Base-by-base conservation (phyloP, 2,888 invertebrate genomes). In the Vandiemenella viatica region DNA sequence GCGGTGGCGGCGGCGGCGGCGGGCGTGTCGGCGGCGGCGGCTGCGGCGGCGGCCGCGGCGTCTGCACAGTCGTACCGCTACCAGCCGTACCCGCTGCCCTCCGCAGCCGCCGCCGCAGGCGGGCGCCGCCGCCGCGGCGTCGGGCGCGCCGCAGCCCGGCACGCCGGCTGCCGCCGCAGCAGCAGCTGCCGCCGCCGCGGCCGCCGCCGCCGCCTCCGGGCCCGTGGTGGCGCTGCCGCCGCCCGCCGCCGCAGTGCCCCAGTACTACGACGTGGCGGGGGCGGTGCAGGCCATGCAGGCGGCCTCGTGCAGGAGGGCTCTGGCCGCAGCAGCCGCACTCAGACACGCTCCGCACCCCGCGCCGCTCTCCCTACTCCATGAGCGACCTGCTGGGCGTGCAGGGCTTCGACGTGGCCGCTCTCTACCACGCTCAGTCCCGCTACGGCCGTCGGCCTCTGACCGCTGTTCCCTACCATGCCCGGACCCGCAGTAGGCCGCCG, bases 301-400 rank as follows among this genome's bases (percentile, higher is more conserved):
- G 23, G 53, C 53, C 5, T 49, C 53, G 20, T 69, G 68, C 58
- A 73, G 72, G 61, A 63, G 73, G 57, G 68, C 71, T 53, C 66
- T 79, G 66, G 71, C 80, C 61, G 71, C 80, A 40, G 69, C 77
- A 59, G 76, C 77, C 57, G 77, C 42, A 51, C 53, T 21, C 19
- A 8, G n/a, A 16, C 37, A 48, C 46, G 50, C 52, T 46, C 43
- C 56, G 48, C 37, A 56, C 50, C 53, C 56, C 50, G 73, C 63
- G 62, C 72, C 63, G 60, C 79, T 68, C 64, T 72, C 76, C 19
- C 68, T 82, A 82, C 64, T 79, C 77, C 51, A 74, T 82, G 70
- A 77, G 75, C 62, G 82, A 82, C 62, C 66, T 82, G 55, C 72
- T 88, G 49, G 83, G 83, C 40, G 72, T 81, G 48, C 80, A 77